Evolutionary conservation across 2,888 invertebrate genomes (phyloP), one percentile per base, ranked within the genome.

Genomic region (Tinea semifulvella): DNA sequence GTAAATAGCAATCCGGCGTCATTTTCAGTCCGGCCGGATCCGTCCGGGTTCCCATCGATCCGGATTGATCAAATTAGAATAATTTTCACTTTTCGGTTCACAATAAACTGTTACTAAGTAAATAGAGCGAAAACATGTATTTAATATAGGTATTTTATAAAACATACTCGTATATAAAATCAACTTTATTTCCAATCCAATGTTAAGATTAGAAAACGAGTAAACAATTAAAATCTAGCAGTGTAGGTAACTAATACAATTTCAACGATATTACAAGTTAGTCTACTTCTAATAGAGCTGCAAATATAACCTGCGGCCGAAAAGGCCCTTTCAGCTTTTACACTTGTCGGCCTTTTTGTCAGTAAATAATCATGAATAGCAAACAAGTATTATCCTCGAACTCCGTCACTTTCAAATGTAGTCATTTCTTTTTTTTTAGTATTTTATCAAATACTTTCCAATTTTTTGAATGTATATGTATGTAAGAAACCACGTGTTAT

Each of bases 281-380:
- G 36, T 43, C 45, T 46, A 38, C 46, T 49, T 46, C 49, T 16
- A 11, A 49, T 22, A 28, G 46, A 48, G 42, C 47, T 48, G 43
- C 48, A 48, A 25, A 49, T 16, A 16, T 36, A 36, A 4, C 36
- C 13, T 3, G 36, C 13, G 13, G 10, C 17, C 16, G 46, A 48
- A 16, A 48, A 48, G 13, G 46, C 48, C 25, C 47, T 44, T 14
- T 44, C 44, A 38, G 25, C 36, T 5, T 44, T 38, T 44, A 44
- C 44, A n/a, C 25, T 42, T 3, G 25, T 42, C 11, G 42, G 27
- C 8, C 13, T 43, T 39, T 47, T 2, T 8, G 44, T 50, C 44
- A 48, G 25, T 13, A 50, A 43, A 48, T 50, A 50, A 6, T 50
- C 44, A 44, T 35, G n/a, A n/a, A n/a, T n/a, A n/a, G n/a, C n/a